phyloP scores from a whole-genome alignment of 2,797 vertebrate genomes.

The Pyrrhura leucotis region DNA sequence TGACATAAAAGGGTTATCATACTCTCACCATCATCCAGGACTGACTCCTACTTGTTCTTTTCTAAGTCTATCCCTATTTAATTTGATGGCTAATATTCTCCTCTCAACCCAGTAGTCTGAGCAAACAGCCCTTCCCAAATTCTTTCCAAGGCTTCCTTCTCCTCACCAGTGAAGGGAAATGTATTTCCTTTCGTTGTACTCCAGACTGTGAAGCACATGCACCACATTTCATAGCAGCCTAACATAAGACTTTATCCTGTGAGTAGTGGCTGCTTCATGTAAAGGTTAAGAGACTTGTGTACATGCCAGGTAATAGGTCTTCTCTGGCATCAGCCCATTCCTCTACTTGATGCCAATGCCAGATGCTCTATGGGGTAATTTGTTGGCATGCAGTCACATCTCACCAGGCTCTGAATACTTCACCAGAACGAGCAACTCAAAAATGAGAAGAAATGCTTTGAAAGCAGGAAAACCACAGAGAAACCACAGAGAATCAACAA shows the following conservation, averaged over 20 bases:
- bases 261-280: not conserved
- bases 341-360: not conserved
- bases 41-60: not conserved
- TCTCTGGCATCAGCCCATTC: not conserved
- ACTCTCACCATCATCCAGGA: not conserved
- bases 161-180: not conserved
- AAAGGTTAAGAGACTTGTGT: not conserved
- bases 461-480: not conserved
- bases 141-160: not conserved
- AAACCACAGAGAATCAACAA: not conserved
- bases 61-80: not conserved
- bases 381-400: not conserved
- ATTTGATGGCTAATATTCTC: not conserved
- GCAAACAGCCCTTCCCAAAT: not conserved
- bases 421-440: not conserved
- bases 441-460: not conserved
- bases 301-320: constrained; percentile 13
- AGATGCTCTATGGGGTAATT: not conserved
- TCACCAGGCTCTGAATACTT: not conserved
- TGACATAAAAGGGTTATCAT: not conserved
- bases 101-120: not conserved
- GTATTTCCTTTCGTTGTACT: not conserved
- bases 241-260: rapidly evolving
- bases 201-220: not conserved
- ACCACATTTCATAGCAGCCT: not conserved